phyloP scores from a whole-genome alignment of 2,888 invertebrate genomes.

The Coleophora deauratella region DNA sequence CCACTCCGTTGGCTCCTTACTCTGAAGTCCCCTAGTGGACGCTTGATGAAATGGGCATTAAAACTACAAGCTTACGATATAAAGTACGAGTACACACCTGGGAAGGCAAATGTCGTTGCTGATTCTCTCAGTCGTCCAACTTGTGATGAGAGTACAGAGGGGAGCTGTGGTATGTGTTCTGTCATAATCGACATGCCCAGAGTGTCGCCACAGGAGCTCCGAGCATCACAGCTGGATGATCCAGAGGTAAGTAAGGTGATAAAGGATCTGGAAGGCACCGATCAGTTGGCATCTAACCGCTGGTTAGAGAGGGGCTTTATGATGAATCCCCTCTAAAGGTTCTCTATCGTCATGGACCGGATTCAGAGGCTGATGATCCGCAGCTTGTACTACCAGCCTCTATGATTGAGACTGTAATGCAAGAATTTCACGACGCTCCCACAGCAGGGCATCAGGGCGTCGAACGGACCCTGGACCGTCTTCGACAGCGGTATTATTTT shows the following conservation, averaged over 20 bases:
- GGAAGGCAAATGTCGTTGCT: conserved; percentile 23
- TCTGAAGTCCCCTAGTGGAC: conserved; percentile 39
- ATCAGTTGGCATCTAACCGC: not conserved
- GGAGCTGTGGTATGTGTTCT: conserved; percentile 13
- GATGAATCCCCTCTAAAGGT: not conserved
- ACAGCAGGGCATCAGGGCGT: not conserved
- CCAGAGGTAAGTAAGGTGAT: conserved; percentile 18
- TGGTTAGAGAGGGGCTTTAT: conserved; percentile 6
- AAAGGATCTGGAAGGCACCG: conserved; percentile 13
- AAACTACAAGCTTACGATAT: conserved; percentile 37
- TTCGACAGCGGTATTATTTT: not conserved
- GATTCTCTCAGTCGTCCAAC: conserved; percentile 15
- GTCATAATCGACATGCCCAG: conserved; percentile 10
- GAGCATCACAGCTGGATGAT: conserved; percentile 15
- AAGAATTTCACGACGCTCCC: not conserved
- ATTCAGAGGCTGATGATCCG: not conserved
- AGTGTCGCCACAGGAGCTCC: conserved; percentile 8
- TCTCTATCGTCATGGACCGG: not conserved
- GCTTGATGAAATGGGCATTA: conserved; percentile 51
- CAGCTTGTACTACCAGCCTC: not conserved
- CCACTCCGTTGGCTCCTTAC: conserved; percentile 45
- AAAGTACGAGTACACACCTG: conserved; percentile 36
- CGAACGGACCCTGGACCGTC: not conserved
- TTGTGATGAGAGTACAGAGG: not conserved
- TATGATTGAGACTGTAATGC: not conserved